These are phyloP conservation scores for Dasyprocta punctata DNA, from an alignment of 2,113 vertebrate genomes.

Conservation along the genomic window DNA sequence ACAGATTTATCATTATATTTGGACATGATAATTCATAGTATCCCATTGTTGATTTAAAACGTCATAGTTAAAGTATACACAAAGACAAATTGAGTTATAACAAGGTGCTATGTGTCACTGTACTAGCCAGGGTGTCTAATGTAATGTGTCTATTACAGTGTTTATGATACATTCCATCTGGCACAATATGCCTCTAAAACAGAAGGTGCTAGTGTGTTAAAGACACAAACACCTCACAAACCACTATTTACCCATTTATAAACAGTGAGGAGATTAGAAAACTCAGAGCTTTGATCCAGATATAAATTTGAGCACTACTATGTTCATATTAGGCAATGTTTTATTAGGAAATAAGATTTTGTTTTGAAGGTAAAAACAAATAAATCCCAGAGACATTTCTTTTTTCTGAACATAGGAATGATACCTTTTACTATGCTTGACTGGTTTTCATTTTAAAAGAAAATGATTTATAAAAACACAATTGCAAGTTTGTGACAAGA, in stretches of 20 bases:
- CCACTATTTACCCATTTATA: constrained; percentile 76
- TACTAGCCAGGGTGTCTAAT: constrained; percentile 61
- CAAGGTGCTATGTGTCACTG: constrained; percentile 63
- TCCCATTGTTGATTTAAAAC: constrained; percentile 52
- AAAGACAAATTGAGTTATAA: constrained; percentile 77
- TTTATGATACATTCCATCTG: constrained; percentile 80
- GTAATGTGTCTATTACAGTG: constrained; percentile 78
- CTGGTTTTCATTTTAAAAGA: constrained; percentile 15
- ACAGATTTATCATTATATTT: constrained; percentile 51
- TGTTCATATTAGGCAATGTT: constrained; percentile 30
- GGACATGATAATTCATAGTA: background rate
- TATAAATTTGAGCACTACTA: background rate
- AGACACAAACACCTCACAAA: constrained; percentile 69
- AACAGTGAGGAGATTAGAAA: constrained; percentile 48
- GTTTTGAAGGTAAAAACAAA: background rate
- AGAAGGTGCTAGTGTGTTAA: constrained; percentile 83
- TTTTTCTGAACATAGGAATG: background rate
- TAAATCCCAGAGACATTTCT: background rate
- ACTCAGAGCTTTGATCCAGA: constrained; percentile 33
- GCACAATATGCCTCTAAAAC: constrained; percentile 75
- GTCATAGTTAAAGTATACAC: constrained; percentile 5
- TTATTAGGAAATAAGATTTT: constrained; percentile 26
- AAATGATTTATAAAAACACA: too few relatives aligned
- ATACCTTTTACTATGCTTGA: background rate
- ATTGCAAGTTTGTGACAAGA: background rate